A percentile compares a stretch with the other conserved stretches of the same genome.
phyloP scores from a whole-genome alignment of 2,797 vertebrate species.

The Mormyrus proboscirostris region DNA sequence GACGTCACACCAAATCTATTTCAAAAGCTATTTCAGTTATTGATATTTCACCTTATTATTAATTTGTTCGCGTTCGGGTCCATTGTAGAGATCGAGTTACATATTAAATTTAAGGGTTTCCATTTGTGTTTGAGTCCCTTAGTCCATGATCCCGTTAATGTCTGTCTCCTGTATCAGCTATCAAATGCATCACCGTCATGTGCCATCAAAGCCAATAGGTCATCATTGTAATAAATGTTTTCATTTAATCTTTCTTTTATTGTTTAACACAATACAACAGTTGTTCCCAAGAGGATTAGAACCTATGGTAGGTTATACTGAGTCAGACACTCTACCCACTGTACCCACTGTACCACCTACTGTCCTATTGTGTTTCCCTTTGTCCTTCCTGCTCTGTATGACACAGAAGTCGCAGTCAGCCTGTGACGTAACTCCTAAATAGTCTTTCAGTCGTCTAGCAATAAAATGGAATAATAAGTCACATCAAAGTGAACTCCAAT shows the following conservation, averaged over 20 bases:
- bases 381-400: not conserved
- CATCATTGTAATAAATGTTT: not conserved
- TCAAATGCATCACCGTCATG: not conserved
- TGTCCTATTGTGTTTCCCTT: not conserved
- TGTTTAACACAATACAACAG: not conserved
- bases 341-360: not conserved
- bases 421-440: not conserved
- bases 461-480: slow-evolving; percentile 16
- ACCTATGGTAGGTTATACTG: not conserved
- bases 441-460: not conserved
- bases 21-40: not conserved
- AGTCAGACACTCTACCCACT: not conserved
- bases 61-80: not conserved
- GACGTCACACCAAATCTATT: not conserved
- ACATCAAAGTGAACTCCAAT: not conserved
- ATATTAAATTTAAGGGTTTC: not conserved
- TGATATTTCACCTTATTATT: not conserved
- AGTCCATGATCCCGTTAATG: not conserved
- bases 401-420: not conserved
- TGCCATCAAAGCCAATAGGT: not conserved
- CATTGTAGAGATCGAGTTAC: not conserved
- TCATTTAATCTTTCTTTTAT: not conserved
- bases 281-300: not conserved
- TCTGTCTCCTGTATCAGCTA: not conserved
- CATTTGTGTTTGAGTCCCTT: not conserved